These are phyloP conservation scores for Trichechus manatus DNA, from an alignment of 2,113 vertebrate species.

Conservation along the genomic window DNA sequence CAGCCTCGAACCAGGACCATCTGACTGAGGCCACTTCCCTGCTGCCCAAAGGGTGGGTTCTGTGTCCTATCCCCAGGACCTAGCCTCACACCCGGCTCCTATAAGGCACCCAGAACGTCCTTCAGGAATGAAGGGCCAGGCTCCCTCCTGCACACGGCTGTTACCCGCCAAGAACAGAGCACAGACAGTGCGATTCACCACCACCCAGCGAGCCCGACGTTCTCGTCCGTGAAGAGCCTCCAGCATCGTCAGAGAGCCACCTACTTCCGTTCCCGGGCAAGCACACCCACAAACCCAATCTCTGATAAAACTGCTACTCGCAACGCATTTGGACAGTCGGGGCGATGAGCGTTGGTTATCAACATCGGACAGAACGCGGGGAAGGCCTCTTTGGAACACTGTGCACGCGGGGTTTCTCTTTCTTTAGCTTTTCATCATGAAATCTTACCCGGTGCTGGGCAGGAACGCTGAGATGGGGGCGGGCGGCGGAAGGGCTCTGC, in stretches of 20 bases:
- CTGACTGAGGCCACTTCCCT: neutral
- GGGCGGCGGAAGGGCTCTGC: accelerated
- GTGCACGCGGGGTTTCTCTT: neutral
- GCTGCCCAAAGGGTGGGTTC: neutral
- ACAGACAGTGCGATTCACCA: neutral
- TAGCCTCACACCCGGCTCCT: neutral
- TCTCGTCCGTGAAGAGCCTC: neutral
- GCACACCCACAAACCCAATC: neutral
- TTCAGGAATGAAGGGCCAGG: neutral
- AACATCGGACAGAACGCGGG: neutral
- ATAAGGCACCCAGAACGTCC: neutral
- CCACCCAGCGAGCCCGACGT: neutral
- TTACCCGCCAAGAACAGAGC: neutral
- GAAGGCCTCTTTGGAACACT: neutral
- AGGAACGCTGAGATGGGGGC: neutral
- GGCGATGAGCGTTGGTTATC: neutral
- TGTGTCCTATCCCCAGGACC: neutral
- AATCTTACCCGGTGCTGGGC: neutral
- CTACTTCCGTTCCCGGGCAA: neutral
- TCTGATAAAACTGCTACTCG: neutral
- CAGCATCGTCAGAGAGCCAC: neutral
- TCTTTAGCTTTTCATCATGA: neutral
- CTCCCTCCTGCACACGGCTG: neutral
- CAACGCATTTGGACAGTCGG: neutral
- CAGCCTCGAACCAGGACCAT: neutral